These are phyloP conservation scores for Tricholaema leucomelas DNA, from an alignment of 2,113 vertebrate species.

Conservation along the genomic window DNA sequence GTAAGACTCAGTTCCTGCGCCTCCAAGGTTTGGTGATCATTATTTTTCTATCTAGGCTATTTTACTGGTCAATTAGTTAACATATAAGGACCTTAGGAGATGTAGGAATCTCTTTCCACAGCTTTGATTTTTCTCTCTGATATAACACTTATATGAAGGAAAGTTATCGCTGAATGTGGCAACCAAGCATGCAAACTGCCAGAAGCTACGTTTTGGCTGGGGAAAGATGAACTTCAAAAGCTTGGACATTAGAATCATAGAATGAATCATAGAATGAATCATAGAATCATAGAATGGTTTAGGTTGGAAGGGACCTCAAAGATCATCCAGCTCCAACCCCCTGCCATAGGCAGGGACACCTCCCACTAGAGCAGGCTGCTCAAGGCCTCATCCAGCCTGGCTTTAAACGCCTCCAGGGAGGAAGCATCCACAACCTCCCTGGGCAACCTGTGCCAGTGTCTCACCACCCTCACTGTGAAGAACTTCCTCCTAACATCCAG, in stretches of 20 bases:
- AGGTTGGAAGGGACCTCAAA: too few relatives aligned
- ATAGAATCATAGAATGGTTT: too few relatives aligned
- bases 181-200: neutral
- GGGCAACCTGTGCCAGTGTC: too few relatives aligned
- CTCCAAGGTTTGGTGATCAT: neutral
- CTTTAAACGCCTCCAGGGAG: too few relatives aligned
- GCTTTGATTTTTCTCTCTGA: constrained; percentile 4
- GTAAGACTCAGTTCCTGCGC: neutral
- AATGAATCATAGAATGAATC: too few relatives aligned
- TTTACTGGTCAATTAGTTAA: neutral
- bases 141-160: neutral
- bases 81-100: neutral
- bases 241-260: constrained; percentile 26
- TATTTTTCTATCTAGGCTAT: neutral
- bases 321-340: too few relatives aligned
- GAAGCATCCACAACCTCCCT: too few relatives aligned
- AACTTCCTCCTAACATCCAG: too few relatives aligned
- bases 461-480: too few relatives aligned
- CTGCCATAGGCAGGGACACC: too few relatives aligned
- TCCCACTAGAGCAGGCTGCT: too few relatives aligned
- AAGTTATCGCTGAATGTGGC: constrained; percentile 38
- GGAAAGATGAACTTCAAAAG: constrained; percentile 1
- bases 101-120: neutral
- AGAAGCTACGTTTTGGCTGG: constrained; percentile 15
- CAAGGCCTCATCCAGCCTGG: too few relatives aligned